Conservation (phyloP, 2,888 invertebrate species). For the Hypsopygia costalis region DNA sequence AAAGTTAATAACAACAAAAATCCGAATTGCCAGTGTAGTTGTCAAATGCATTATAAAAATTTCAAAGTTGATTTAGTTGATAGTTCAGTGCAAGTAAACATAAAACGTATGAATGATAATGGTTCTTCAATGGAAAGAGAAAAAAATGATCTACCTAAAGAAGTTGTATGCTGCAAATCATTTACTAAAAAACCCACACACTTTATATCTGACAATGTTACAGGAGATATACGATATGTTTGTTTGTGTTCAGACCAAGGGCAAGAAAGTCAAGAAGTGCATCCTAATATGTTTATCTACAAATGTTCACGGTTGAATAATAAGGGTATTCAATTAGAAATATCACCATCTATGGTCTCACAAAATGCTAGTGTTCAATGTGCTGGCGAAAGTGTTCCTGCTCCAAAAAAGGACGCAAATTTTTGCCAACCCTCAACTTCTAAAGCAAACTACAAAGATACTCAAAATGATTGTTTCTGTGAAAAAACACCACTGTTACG, state of each 20-base stretch:
- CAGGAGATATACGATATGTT: slow-evolving; percentile 49
- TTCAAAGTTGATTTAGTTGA: slow-evolving; percentile 43
- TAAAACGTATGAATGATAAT: slow-evolving; percentile 28
- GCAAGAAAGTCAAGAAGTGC: slow-evolving; percentile 26
- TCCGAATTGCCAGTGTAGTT: slow-evolving; percentile 45
- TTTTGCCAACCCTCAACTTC: slow-evolving; percentile 18
- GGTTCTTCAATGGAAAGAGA: slow-evolving; percentile 13
- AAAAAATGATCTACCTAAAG: background rate
- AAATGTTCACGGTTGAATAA: slow-evolving; percentile 50
- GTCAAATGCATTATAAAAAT: slow-evolving; percentile 38
- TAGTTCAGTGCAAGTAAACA: slow-evolving; percentile 58
- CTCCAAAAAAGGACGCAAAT: slow-evolving; percentile 10
- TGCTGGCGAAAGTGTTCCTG: slow-evolving; percentile 20
- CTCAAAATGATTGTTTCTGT: slow-evolving; percentile 15
- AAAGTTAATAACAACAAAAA: slow-evolving; percentile 39
- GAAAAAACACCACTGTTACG: slow-evolving; percentile 21
- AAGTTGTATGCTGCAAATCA: slow-evolving; percentile 4
- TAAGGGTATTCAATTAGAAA: slow-evolving; percentile 33
- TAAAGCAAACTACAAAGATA: slow-evolving; percentile 2
- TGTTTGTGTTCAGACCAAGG: slow-evolving; percentile 50
- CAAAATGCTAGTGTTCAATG: slow-evolving; percentile 25
- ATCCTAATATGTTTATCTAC: slow-evolving; percentile 50
- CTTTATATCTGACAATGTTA: slow-evolving; percentile 15
- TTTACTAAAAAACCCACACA: slow-evolving; percentile 27
- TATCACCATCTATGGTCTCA: slow-evolving; percentile 18